Evolutionary conservation across 2,888 invertebrate genomes (phyloP), one percentile per base, ranked within the genome.

Genomic region (Rhamphomyia laevipes): DNA sequence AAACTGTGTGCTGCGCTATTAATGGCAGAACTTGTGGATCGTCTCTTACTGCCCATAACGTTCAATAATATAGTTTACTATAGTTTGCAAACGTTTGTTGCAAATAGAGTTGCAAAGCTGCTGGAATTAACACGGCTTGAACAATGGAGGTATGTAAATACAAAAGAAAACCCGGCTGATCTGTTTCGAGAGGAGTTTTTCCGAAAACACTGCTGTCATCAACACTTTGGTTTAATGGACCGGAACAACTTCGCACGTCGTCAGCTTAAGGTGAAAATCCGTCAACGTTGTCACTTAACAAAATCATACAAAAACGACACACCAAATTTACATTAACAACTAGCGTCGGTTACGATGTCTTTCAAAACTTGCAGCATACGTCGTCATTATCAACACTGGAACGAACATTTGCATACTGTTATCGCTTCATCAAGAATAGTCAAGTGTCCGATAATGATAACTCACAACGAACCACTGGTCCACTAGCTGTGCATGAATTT

Each of bases 91-190:
- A 48, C 42, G 17, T 53, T 50, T 46, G 50, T 47, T 7, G 48
- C 49, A 1, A 50, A 52, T 31, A 43, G 53, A 18, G 15, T 49
- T 17, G 43, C 44, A 7, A 46, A 45, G 33, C 31, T 51, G 30
- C 48, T 49, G n/a, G 37, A 42, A 16, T 30, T 45, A 9, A 37
- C 45, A 27, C n/a, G n/a, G n/a, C 37, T 16, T 15, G 45, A 46
- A 30, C 44, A 50, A 16, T 50, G 50, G 44, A 46, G 18, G 4
- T 45, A 53, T 37, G 46, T 53, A 4, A 37, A 45, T 38, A 46
- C 48, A 2, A 52, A 52, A 31, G 40, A 47, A 6, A 52, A 50
- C 44, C 48, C 50, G 4, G 47, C 49, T 21, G 51, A 49, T n/a
- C 15, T 45, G 5, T 43, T 13, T 49, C 49, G 1, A 35, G 50